Conservation (phyloP, 2,888 invertebrate species). For the Ctena decussata region DNA sequence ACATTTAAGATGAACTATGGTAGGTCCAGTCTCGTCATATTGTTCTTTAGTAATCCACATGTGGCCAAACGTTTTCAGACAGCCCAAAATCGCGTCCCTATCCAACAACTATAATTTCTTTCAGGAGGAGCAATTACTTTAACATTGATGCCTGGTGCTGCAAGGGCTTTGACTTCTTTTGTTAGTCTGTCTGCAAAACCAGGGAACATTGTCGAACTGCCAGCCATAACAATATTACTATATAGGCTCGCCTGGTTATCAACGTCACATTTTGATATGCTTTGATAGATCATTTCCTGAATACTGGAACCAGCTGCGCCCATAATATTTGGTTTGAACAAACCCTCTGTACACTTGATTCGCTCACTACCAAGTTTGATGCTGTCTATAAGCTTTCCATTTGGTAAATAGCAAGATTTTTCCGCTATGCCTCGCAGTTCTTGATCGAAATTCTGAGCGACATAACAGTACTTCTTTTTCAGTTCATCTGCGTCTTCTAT, state of each 20-base stretch:
- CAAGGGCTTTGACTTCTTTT: slow-evolving; percentile 85
- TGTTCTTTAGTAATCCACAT: slow-evolving; percentile 32
- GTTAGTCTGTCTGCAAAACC: slow-evolving; percentile 96
- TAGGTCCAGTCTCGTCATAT: slow-evolving; percentile 35
- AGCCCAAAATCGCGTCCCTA: slow-evolving; percentile 25
- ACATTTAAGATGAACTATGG: slow-evolving; percentile 29
- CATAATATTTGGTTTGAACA: slow-evolving; percentile 92
- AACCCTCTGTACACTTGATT: slow-evolving; percentile 91
- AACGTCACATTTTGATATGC: slow-evolving; percentile 64
- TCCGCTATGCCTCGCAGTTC: slow-evolving; percentile 96
- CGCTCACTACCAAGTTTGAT: slow-evolving; percentile 55
- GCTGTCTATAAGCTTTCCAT: background rate
- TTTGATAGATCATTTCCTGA: slow-evolving; percentile 81
- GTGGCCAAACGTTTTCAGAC: slow-evolving; percentile 14
- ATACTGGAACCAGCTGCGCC: slow-evolving; percentile 89
- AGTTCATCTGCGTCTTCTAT: slow-evolving; percentile 72
- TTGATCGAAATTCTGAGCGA: slow-evolving; percentile 95
- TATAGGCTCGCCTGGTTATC: slow-evolving; percentile 82
- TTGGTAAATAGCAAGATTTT: slow-evolving; percentile 89
- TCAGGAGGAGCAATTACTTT: slow-evolving; percentile 35
- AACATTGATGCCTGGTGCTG: slow-evolving; percentile 95
- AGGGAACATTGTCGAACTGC: slow-evolving; percentile 98
- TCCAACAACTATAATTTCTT: background rate
- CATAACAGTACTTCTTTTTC: slow-evolving; percentile 91
- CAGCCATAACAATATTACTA: slow-evolving; percentile 91